Percentiles rank a stretch among this genome's conserved stretches.
Conservation (phyloP, 2,113 vertebrate genomes). For the Crotalus helleri region DNA sequence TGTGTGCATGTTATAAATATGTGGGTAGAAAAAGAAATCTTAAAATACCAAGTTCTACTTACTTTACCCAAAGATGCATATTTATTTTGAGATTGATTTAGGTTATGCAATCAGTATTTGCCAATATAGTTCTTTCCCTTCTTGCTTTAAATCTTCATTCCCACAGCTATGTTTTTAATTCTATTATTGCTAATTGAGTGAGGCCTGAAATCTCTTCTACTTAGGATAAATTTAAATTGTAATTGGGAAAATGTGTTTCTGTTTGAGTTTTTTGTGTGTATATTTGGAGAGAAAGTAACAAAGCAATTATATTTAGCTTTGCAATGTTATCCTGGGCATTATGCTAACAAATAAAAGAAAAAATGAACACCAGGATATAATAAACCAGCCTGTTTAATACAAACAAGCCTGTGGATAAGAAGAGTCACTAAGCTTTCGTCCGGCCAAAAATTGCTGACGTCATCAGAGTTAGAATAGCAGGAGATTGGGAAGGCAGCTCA, state of each 20-base stretch:
- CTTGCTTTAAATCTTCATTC: conserved; percentile 81
- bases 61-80: conserved; percentile 64
- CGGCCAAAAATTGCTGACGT: too few relatives aligned
- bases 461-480: too few relatives aligned
- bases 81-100: conserved; percentile 84
- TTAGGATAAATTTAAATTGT: conserved; percentile 87
- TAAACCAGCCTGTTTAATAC: too few relatives aligned
- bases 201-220: conserved; percentile 85
- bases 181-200: conserved; percentile 93
- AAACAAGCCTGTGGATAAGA: too few relatives aligned
- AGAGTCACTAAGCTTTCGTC: too few relatives aligned
- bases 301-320: conserved; percentile 67
- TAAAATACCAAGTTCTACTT: conserved; percentile 58
- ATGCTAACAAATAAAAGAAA: too few relatives aligned
- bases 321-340: conserved; percentile 30
- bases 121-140: conserved; percentile 74
- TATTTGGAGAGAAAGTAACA: conserved; percentile 68
- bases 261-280: conserved; percentile 64
- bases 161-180: conserved; percentile 87
- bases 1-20: not conserved
- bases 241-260: conserved; percentile 65
- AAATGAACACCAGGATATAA: too few relatives aligned
- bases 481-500: too few relatives aligned
- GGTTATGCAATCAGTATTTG: conserved; percentile 80
- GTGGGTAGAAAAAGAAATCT: not conserved